These are phyloP conservation scores for Oscheius sp. DNA, from an alignment of 2,888 invertebrate species.

Conservation along the genomic window DNA sequence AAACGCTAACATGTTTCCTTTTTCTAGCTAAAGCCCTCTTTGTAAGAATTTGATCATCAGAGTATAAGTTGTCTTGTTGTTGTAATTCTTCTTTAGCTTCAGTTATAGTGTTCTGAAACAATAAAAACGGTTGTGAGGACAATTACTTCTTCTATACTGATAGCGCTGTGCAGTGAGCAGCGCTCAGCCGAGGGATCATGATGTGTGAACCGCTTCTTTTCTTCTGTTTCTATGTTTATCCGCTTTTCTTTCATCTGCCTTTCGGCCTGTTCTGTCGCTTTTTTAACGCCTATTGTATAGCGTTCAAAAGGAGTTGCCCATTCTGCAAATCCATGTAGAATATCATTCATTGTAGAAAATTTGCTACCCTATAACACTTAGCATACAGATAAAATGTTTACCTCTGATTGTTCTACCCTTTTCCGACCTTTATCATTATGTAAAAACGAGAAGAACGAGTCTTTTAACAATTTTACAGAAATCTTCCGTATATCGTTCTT, in stretches of 20 bases:
- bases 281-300: conserved; percentile 43
- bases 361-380: conserved; percentile 1
- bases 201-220: conserved; percentile 48
- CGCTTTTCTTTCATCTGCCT: conserved; percentile 33
- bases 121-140: conserved; percentile 12
- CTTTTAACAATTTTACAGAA: neutral
- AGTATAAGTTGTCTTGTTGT: too few species aligned
- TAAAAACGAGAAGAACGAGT: neutral
- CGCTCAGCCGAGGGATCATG: conserved; percentile 48
- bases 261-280: conserved; percentile 38
- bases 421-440: neutral
- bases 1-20: conserved; percentile 34
- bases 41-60: conserved; percentile 46
- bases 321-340: conserved; percentile 32
- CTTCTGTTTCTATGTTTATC: conserved; percentile 32
- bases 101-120: too few species aligned
- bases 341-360: neutral
- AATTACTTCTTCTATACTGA: neutral
- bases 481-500: neutral
- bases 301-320: conserved; percentile 55
- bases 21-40: conserved; percentile 51
- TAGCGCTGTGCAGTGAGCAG: neutral
- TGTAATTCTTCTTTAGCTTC: too few species aligned
- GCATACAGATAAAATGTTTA: neutral
- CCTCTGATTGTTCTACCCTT: neutral